phyloP scores from a whole-genome alignment of 2,888 invertebrate species.

The Tryphoninae sp. region DNA sequence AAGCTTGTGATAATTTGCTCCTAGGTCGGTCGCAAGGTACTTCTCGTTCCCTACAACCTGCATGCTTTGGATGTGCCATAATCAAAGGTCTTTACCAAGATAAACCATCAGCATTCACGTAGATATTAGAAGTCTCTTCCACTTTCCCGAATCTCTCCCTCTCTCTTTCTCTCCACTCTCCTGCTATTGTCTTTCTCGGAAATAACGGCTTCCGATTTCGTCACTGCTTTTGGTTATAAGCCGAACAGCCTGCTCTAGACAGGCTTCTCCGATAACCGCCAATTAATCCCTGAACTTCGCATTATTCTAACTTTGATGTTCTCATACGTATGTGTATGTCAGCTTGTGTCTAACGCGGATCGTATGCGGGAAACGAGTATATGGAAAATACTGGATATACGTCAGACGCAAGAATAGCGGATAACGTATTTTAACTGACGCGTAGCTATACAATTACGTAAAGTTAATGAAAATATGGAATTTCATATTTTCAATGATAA shows the following conservation, averaged over 20 bases:
- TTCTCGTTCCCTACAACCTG: conserved; percentile 12
- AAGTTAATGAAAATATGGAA: background rate
- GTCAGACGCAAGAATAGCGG: background rate
- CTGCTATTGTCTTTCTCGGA: conserved; percentile 27
- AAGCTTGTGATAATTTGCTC: conserved; percentile 29
- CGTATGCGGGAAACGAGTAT: background rate
- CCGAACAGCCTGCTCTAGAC: conserved; percentile 46
- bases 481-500: too few relatives aligned
- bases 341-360: background rate
- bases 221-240: conserved; percentile 39
- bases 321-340: background rate
- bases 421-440: background rate
- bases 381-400: background rate
- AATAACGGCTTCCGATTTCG: conserved; percentile 29
- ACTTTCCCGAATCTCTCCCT: background rate
- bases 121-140: background rate
- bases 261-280: conserved; percentile 47
- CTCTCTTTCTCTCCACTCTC: background rate
- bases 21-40: background rate
- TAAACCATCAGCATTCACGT: conserved; percentile 35
- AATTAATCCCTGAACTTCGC: conserved; percentile 48
- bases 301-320: conserved; percentile 53
- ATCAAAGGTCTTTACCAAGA: conserved; percentile 49
- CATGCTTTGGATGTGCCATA: conserved; percentile 36
- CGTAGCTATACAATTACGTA: background rate